These are phyloP conservation scores for Lasioglossum albipes DNA, from an alignment of 1,140 invertebrate genomes.

Conservation along the genomic window DNA sequence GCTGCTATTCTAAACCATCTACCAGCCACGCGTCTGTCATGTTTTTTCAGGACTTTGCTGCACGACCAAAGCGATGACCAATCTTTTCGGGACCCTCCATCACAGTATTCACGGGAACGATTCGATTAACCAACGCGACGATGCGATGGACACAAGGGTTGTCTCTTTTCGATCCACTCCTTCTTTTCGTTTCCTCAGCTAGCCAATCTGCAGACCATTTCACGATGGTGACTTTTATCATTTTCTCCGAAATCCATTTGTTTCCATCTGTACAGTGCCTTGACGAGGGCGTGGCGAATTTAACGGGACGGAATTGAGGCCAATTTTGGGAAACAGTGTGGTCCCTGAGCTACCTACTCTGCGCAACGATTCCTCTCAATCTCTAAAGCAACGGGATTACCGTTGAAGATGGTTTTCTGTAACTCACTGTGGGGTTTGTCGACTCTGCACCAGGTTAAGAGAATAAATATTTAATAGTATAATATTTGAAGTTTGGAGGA, in stretches of 20 bases:
- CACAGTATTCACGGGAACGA: neutral
- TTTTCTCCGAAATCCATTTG: conserved; percentile 39
- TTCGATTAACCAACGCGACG: conserved; percentile 1
- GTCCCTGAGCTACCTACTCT: neutral
- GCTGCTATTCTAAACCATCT: neutral
- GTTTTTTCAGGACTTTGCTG: neutral
- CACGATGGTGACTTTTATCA: conserved; percentile 16
- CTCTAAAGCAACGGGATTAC: conserved; percentile 37
- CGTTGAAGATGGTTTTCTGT: conserved; percentile 2
- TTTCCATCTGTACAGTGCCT: conserved; percentile 13
- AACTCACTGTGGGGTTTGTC: too few species aligned
- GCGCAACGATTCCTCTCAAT: conserved; percentile 45
- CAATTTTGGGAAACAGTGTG: conserved; percentile 40
- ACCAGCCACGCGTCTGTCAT: neutral
- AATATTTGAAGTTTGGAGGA: too few species aligned
- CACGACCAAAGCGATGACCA: neutral
- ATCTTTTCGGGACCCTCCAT: neutral
- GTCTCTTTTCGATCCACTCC: conserved; percentile 8
- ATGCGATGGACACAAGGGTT: too few species aligned
- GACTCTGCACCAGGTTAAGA: too few species aligned
- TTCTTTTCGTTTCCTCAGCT: neutral
- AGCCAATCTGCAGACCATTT: neutral
- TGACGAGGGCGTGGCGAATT: conserved; percentile 24
- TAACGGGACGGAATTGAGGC: conserved; percentile 48
- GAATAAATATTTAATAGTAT: too few species aligned